A percentile compares a stretch with the other conserved stretches of the same genome.
Conservation (phyloP, 2,797 vertebrate genomes). For the Acanthurus leucopareius region DNA sequence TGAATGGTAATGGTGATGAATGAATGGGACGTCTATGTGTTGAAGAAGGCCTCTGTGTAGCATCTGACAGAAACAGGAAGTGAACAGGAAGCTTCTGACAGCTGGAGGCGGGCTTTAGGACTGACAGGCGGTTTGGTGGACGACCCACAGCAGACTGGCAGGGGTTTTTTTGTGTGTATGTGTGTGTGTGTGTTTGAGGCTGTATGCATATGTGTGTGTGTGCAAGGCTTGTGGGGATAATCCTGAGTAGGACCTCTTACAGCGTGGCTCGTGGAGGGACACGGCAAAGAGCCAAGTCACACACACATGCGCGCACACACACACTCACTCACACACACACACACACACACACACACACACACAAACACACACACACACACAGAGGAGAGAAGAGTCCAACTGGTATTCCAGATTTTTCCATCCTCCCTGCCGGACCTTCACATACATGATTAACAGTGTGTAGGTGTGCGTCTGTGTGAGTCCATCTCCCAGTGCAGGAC, state of each 20-base stretch:
- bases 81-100: conserved; percentile 77
- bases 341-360: conserved; percentile 13
- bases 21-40: conserved; percentile 63
- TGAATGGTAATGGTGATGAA: conserved; percentile 60
- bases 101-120: conserved; percentile 62
- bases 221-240: conserved; percentile 57
- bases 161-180: conserved; percentile 26
- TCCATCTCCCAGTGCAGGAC: conserved; percentile 45
- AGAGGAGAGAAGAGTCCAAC: conserved; percentile 48
- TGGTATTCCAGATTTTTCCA: conserved; percentile 76
- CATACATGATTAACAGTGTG: conserved; percentile 73
- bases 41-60: conserved; percentile 67
- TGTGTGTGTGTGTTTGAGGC: conserved; percentile 25
- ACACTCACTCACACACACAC: conserved; percentile 14
- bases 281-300: conserved; percentile 70
- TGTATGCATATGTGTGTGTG: neutral
- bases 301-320: conserved; percentile 34
- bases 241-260: conserved; percentile 58
- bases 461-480: conserved; percentile 31
- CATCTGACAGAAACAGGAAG: conserved; percentile 75
- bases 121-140: conserved; percentile 55
- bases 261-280: conserved; percentile 70
- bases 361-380: conserved; percentile 8
- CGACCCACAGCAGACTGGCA: conserved; percentile 56
- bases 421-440: conserved; percentile 71